phyloP scores from a whole-genome alignment of 2,113 vertebrate genomes.

The Thermophis baileyi region DNA sequence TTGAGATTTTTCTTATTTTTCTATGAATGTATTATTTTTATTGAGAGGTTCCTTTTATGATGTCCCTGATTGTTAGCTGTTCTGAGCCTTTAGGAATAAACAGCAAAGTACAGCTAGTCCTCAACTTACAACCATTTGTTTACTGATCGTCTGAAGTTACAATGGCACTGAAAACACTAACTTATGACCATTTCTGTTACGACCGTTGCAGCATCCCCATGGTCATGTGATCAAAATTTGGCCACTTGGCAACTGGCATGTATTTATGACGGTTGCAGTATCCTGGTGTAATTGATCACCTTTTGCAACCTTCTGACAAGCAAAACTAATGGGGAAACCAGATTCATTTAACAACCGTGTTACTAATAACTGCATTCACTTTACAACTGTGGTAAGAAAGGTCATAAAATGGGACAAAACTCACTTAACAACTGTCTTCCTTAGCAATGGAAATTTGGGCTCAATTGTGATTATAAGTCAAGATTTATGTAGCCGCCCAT shows the following conservation, averaged over 20 bases:
- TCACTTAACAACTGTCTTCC: not conserved
- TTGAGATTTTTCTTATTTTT: not conserved
- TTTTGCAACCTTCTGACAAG: not conserved
- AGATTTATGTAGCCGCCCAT: not conserved
- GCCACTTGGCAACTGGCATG: not conserved
- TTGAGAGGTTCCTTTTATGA: not conserved
- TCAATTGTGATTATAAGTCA: not conserved
- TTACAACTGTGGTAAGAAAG: not conserved
- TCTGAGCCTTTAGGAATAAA: not conserved
- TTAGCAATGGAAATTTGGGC: not conserved
- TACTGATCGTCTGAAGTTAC: not conserved
- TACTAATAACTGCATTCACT: not conserved
- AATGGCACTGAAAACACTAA: not conserved
- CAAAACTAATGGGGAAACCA: not conserved
- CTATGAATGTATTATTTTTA: not conserved
- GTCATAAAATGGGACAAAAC: not conserved
- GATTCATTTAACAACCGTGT: not conserved
- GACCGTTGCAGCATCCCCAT: not conserved
- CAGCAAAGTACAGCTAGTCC: not conserved
- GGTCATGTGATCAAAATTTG: not conserved
- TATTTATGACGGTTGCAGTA: not conserved
- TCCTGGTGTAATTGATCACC: not conserved
- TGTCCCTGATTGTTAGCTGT: not conserved
- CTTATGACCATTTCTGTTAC: not conserved
- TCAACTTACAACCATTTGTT: not conserved